Evolutionary conservation across 92 coral and sea anemone species (phyloP).

Genomic region (Chrysogorgia sp.): DNA sequence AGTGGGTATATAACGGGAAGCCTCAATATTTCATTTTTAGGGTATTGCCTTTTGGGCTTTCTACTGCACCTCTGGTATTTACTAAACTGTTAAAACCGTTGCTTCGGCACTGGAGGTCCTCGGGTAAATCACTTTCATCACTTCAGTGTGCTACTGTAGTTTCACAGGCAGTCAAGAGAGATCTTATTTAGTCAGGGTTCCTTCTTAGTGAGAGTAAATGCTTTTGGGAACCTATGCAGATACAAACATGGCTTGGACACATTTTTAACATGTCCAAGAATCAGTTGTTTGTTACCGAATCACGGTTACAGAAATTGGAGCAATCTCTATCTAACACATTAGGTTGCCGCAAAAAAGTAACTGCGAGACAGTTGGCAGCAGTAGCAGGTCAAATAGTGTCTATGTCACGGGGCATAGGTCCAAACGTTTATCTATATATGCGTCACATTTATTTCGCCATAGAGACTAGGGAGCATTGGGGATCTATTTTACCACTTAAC

Average conservation of each 20-base stretch:
- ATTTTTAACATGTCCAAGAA: constrained; percentile 53
- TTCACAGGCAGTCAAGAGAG: constrained; percentile 26
- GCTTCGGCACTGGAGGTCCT: constrained; percentile 48
- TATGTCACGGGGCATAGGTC: constrained; percentile 51
- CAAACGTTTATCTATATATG: constrained; percentile 43
- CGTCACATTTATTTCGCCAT: constrained; percentile 55
- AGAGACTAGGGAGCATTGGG: constrained; percentile 51
- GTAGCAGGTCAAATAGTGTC: constrained; percentile 62
- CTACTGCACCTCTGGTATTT: constrained; percentile 45
- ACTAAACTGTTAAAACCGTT: constrained; percentile 43
- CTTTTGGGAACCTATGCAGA: constrained; percentile 21
- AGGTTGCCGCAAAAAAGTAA: constrained; percentile 38
- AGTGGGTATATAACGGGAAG: constrained; percentile 28
- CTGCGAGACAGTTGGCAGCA: constrained; percentile 51
- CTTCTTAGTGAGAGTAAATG: constrained; percentile 44
- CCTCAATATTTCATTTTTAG: constrained; percentile 23
- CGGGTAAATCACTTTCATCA: constrained; percentile 41
- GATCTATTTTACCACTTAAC: constrained; percentile 4
- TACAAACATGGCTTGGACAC: constrained; percentile 54
- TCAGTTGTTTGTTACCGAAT: constrained; percentile 50
- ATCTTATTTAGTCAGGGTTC: constrained; percentile 45
- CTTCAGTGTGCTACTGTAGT: constrained; percentile 19
- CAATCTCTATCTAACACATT: constrained; percentile 6
- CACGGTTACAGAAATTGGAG: constrained; percentile 44
- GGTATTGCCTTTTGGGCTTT: constrained; percentile 38